Evolutionary conservation across 2,797 vertebrate genomes (phyloP).

Genomic region (Aeoliscus strigatus): DNA sequence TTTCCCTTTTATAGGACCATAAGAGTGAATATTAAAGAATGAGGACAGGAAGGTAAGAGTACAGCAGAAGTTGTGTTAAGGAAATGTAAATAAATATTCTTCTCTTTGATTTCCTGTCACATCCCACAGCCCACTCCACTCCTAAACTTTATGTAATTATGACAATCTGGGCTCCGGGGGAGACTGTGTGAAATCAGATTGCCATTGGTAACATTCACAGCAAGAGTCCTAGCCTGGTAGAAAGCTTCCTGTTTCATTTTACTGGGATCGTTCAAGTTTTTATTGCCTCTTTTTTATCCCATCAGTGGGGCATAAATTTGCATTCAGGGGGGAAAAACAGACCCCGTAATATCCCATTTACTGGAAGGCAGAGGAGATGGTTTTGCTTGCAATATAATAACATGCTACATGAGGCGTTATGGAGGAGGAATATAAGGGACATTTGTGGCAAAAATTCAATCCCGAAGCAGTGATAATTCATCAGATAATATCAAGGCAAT

Average conservation of each 20-base stretch:
- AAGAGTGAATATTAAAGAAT: slow-evolving; percentile 8
- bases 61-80: slow-evolving; percentile 40
- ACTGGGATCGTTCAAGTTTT: slow-evolving; percentile 68
- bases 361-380: slow-evolving; percentile 72
- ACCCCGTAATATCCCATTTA: slow-evolving; percentile 82
- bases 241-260: slow-evolving; percentile 77
- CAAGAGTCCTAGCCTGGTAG: slow-evolving; percentile 65
- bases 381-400: slow-evolving; percentile 79
- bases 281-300: slow-evolving; percentile 58
- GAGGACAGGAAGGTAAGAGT: slow-evolving; percentile 10
- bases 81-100: slow-evolving; percentile 63
- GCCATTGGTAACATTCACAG: slow-evolving; percentile 72
- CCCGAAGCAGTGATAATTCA: slow-evolving; percentile 75
- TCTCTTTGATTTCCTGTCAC: slow-evolving; percentile 64
- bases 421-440: slow-evolving; percentile 77
- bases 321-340: slow-evolving; percentile 74
- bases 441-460: slow-evolving; percentile 76
- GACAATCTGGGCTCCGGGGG: slow-evolving; percentile 71
- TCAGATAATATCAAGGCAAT: slow-evolving; percentile 79
- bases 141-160: slow-evolving; percentile 74
- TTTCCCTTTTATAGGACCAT: slow-evolving; percentile 22
- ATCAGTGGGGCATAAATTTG: slow-evolving; percentile 75
- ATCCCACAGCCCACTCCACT: slow-evolving; percentile 66
- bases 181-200: slow-evolving; percentile 74
- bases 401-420: slow-evolving; percentile 77